Percentiles rank a stretch among this genome's conserved stretches.
Evolutionary conservation across 2,888 invertebrate genomes (phyloP).

Genomic region (Scaptomyza polygonia): DNA sequence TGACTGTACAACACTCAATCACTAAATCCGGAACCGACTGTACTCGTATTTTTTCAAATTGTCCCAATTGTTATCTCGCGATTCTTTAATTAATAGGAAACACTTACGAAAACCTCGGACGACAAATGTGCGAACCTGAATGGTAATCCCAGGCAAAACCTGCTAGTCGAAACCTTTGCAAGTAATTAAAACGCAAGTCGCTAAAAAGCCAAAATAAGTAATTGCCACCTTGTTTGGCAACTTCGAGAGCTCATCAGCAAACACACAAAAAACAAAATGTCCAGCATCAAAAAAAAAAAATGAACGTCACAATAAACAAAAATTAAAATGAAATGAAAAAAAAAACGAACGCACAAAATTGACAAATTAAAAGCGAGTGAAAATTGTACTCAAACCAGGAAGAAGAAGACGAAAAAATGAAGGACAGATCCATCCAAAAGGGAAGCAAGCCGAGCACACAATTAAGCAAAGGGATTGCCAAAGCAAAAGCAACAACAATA

Average conservation of each 20-base stretch:
- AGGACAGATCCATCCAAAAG: constrained; percentile 48
- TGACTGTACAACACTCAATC: no score
- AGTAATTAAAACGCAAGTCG: constrained; percentile 67
- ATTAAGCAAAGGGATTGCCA: constrained; percentile 68
- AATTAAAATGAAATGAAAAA: constrained; percentile 6
- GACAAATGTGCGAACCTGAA: constrained; percentile 23
- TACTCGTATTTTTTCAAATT: background rate
- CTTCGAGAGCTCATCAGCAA: constrained; percentile 71
- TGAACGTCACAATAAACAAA: constrained; percentile 1
- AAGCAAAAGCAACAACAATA: constrained; percentile 15
- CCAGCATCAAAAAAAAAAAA: constrained; percentile 18
- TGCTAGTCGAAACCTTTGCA: constrained; percentile 11
- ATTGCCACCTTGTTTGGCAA: constrained; percentile 76
- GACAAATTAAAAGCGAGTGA: constrained; percentile 78
- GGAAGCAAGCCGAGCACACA: constrained; percentile 59
- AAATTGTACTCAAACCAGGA: constrained; percentile 45
- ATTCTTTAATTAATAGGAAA: constrained; percentile 2
- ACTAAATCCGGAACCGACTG: no score
- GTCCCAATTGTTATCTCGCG: background rate
- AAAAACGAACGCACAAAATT: constrained; percentile 58
- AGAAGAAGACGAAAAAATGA: no score
- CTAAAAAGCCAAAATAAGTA: constrained; percentile 68
- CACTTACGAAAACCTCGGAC: constrained; percentile 1
- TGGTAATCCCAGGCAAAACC: constrained; percentile 32
- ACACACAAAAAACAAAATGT: constrained; percentile 35